A percentile compares a stretch with the other conserved stretches of the same genome.
These are phyloP conservation scores for Ophioninae sp. DNA, from an alignment of 2,888 invertebrate genomes.

Conservation along the genomic window DNA sequence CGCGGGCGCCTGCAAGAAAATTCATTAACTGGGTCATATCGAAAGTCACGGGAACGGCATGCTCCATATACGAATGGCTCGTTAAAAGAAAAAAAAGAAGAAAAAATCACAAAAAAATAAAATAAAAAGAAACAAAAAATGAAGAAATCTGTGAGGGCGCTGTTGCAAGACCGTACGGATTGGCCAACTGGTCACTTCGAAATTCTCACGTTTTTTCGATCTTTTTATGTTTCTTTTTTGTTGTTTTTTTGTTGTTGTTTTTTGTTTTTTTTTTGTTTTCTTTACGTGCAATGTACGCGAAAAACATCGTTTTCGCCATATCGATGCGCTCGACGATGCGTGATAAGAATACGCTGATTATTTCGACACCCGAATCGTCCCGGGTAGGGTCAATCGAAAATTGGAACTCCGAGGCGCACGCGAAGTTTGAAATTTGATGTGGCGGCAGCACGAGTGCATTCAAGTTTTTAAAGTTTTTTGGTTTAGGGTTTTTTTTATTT, in stretches of 20 bases:
- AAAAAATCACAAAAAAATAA: not conserved
- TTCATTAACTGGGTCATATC: constrained; percentile 55
- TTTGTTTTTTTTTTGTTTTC: not conserved
- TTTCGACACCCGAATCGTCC: not conserved
- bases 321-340: not conserved
- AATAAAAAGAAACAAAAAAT: too few species aligned
- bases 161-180: not conserved
- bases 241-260: not conserved
- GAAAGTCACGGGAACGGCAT: constrained; percentile 30
- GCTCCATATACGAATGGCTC: not conserved
- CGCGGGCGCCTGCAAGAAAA: constrained; percentile 44
- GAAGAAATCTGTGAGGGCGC: not conserved
- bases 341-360: not conserved
- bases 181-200: not conserved
- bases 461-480: too few species aligned
- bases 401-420: not conserved
- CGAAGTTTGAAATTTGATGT: not conserved
- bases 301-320: not conserved
- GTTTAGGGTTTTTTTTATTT: too few species aligned
- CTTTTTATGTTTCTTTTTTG: not conserved
- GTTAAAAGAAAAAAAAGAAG: not conserved
- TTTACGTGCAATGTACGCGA: not conserved
- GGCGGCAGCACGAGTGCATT: not conserved
- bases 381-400: not conserved
- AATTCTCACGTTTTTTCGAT: not conserved